Conservation (phyloP, 2,797 vertebrate species). For the Xiphorhynchus erythropygius region DNA sequence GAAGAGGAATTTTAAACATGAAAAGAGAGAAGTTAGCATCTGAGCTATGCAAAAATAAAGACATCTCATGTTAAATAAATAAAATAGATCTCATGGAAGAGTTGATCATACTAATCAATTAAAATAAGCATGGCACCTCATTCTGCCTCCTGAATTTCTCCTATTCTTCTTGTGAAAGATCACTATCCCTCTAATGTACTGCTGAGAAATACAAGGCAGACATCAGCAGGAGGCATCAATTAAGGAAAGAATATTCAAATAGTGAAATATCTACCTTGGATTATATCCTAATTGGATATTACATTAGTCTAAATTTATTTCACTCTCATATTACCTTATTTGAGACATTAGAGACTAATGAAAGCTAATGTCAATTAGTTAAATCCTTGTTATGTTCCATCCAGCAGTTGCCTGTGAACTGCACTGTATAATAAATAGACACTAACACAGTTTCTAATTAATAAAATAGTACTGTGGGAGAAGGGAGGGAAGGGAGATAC, state of each 20-base stretch:
- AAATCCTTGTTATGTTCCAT: constrained; percentile 35
- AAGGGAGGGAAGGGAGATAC: background rate
- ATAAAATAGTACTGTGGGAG: background rate
- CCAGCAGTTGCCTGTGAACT: background rate
- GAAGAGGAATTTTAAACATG: background rate
- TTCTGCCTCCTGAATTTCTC: background rate
- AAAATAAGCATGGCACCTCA: background rate
- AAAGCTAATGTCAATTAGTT: constrained; percentile 47
- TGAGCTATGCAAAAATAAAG: background rate
- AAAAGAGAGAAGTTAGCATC: background rate
- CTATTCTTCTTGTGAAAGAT: background rate
- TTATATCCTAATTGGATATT: constrained; percentile 35
- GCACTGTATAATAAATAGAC: background rate
- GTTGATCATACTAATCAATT: background rate
- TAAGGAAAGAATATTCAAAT: constrained; percentile 15
- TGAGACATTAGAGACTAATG: constrained; percentile 39
- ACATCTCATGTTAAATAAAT: background rate
- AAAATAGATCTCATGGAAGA: background rate
- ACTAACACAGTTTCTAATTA: background rate
- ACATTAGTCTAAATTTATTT: constrained; percentile 43
- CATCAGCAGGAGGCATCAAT: background rate
- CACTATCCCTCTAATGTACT: background rate
- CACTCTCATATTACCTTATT: constrained; percentile 27
- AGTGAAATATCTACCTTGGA: constrained; percentile 29
- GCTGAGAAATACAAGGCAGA: background rate